These are phyloP conservation scores for Heliconius nattereri DNA, from an alignment of 1,140 invertebrate genomes.

Conservation along the genomic window DNA sequence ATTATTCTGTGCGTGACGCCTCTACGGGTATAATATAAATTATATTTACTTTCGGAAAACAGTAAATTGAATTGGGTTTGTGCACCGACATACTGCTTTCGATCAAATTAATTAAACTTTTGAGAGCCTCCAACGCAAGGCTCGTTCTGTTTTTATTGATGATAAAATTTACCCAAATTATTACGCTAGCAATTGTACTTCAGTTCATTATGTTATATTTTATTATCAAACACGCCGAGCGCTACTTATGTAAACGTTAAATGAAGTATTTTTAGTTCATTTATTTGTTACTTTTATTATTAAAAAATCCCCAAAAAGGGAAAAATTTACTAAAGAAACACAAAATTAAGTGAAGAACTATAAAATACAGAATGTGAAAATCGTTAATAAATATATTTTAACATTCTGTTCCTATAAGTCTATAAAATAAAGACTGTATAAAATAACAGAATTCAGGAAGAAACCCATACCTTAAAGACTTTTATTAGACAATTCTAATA, in stretches of 20 bases:
- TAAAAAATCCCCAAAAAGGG: no score
- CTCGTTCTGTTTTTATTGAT: conserved; percentile 61
- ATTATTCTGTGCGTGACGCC: conserved; percentile 8
- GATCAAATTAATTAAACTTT: conserved; percentile 70
- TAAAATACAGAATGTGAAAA: no score
- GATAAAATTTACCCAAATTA: conserved; percentile 54
- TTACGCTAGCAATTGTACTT: conserved; percentile 14
- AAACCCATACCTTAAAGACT: not conserved
- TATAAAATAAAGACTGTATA: no score
- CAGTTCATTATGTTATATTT: not conserved
- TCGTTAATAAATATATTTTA: no score
- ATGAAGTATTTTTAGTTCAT: not conserved
- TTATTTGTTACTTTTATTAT: not conserved
- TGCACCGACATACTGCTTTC: conserved; percentile 52
- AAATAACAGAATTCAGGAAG: not conserved
- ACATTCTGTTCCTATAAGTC: no score
- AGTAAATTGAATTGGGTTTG: conserved; percentile 58
- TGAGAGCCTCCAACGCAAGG: conserved; percentile 44
- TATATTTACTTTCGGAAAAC: conserved; percentile 59
- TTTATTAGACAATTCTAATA: not conserved
- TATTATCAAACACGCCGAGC: not conserved
- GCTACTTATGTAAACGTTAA: not conserved
- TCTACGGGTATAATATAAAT: conserved; percentile 18
- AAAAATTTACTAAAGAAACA: no score
- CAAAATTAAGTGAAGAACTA: no score